phyloP scores from a whole-genome alignment of 2,113 vertebrate genomes.

The Aegithalos caudatus region DNA sequence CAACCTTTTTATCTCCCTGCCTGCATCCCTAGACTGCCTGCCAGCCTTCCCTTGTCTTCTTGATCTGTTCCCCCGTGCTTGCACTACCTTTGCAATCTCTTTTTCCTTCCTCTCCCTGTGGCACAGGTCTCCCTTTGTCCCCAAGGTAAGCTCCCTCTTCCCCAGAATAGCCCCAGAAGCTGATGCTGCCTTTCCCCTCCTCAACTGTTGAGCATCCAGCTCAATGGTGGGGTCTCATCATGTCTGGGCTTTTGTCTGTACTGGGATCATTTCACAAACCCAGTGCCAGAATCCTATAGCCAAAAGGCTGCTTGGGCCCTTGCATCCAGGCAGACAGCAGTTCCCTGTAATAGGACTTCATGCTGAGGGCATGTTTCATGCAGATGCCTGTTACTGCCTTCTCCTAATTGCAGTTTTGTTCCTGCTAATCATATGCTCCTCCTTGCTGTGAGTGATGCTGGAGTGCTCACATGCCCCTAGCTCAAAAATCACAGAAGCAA shows the following conservation, averaged over 20 bases:
- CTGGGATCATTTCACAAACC: neutral
- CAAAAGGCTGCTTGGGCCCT: neutral
- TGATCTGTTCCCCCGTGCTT: neutral
- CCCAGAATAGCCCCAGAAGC: neutral
- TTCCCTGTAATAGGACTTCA: neutral
- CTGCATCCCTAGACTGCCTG: neutral
- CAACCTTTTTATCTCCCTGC: neutral
- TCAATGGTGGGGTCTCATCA: accelerated
- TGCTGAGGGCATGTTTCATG: constrained; percentile 7
- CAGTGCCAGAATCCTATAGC: neutral
- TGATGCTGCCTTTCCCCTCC: neutral
- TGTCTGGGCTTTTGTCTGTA: neutral
- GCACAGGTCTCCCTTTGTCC: neutral
- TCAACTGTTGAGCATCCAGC: neutral
- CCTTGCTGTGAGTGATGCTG: neutral
- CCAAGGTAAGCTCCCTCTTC: neutral
- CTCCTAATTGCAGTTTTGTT: constrained; percentile 45
- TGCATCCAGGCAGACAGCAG: neutral
- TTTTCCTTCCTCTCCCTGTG: neutral
- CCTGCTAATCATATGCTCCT: neutral
- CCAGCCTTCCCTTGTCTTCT: neutral
- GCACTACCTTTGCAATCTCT: neutral
- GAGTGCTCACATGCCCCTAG: neutral
- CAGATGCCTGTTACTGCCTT: neutral
- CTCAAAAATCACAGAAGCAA: neutral